Conservation (phyloP, 2,888 invertebrate genomes). For the Polietes domitor region DNA sequence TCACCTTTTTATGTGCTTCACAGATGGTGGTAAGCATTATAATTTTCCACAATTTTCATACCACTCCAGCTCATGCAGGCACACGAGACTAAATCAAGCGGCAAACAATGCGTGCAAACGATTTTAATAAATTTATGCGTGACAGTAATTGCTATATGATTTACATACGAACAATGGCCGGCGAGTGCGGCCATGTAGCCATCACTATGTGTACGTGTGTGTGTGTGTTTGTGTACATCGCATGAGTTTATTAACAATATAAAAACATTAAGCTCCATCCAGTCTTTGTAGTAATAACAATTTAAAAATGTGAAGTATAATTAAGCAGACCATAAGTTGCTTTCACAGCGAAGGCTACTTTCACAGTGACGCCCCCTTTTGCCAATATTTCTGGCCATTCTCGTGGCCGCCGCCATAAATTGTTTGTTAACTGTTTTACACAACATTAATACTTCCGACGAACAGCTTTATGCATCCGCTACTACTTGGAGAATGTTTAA, state of each 20-base stretch:
- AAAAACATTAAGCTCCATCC: slow-evolving; percentile 33
- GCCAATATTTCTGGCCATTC: slow-evolving; percentile 33
- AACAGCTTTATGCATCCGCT: slow-evolving; percentile 40
- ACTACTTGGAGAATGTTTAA: slow-evolving; percentile 23
- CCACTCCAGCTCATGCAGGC: background rate
- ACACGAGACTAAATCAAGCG: background rate
- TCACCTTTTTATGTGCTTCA: no score
- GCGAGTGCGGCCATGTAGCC: background rate
- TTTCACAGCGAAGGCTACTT: background rate
- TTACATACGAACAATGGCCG: slow-evolving; percentile 25
- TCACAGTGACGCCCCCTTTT: background rate
- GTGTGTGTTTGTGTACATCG: background rate
- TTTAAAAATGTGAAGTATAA: slow-evolving; percentile 34
- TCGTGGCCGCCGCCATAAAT: slow-evolving; percentile 32
- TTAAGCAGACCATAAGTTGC: slow-evolving; percentile 33
- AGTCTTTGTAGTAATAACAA: slow-evolving; percentile 27
- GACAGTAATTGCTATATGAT: slow-evolving; percentile 45
- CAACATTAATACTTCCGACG: slow-evolving; percentile 49
- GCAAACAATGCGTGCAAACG: slow-evolving; percentile 38
- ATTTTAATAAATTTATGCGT: slow-evolving; percentile 45
- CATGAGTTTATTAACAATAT: slow-evolving; percentile 38
- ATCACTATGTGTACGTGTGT: background rate
- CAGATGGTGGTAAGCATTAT: no score
- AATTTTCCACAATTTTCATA: background rate
- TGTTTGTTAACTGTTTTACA: slow-evolving; percentile 43